phyloP scores from a whole-genome alignment of 2,888 invertebrate genomes.

The Marronus borbonicus region DNA sequence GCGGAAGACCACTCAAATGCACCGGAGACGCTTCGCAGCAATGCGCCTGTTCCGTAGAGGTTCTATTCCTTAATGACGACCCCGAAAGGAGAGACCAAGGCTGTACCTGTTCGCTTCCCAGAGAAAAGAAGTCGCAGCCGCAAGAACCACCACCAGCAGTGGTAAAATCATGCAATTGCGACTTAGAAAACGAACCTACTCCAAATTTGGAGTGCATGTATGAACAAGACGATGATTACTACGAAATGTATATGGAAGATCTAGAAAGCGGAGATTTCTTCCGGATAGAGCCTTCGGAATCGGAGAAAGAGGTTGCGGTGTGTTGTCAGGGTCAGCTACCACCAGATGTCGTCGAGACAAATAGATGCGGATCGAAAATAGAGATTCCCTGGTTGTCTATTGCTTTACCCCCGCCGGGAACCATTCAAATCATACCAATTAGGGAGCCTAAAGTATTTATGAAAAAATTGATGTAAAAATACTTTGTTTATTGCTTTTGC shows the following conservation, averaged over 20 bases:
- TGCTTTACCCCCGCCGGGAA: constrained; percentile 47
- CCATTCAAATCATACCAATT: constrained; percentile 29
- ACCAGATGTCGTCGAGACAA: constrained; percentile 29
- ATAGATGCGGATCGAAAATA: constrained; percentile 46
- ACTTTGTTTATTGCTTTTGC: neutral
- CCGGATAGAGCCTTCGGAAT: neutral
- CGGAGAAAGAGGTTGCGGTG: neutral
- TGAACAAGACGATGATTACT: constrained; percentile 51
- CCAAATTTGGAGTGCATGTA: constrained; percentile 49
- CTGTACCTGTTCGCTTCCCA: constrained; percentile 26
- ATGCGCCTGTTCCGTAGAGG: constrained; percentile 30
- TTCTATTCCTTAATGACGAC: constrained; percentile 6
- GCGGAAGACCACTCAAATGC: constrained; percentile 8
- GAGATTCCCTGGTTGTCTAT: constrained; percentile 51
- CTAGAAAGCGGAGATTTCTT: constrained; percentile 13
- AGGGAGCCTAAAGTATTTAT: constrained; percentile 38
- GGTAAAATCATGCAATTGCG: constrained; percentile 29
- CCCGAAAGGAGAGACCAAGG: neutral
- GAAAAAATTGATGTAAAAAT: neutral
- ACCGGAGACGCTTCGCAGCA: constrained; percentile 32
- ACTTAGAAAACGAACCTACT: constrained; percentile 26
- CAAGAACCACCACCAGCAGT: neutral
- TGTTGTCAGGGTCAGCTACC: constrained; percentile 24
- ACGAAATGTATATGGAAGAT: constrained; percentile 52
- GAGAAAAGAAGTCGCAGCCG: constrained; percentile 5